These are phyloP conservation scores for Tragopan temminckii DNA, from an alignment of 2,797 vertebrate species.

Conservation along the genomic window DNA sequence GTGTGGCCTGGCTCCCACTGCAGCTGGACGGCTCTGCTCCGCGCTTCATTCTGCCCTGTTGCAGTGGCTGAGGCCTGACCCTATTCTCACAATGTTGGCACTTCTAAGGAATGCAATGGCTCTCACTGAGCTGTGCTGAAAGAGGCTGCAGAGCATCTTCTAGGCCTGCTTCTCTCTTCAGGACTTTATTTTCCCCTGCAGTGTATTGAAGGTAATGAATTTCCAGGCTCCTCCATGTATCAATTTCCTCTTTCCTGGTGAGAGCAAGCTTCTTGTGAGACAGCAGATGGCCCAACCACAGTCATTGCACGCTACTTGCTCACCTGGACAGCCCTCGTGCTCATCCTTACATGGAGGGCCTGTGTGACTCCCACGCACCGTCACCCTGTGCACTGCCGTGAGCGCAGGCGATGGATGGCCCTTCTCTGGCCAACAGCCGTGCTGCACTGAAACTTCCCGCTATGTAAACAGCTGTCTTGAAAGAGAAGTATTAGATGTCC, in stretches of 20 bases:
- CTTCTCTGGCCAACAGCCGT: not conserved
- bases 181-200: not conserved
- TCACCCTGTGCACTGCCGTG: not conserved
- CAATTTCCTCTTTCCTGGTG: not conserved
- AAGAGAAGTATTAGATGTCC: not conserved
- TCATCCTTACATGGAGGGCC: accelerated
- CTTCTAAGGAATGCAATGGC: accelerated
- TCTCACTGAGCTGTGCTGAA: not conserved
- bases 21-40: not conserved
- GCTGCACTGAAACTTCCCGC: not conserved
- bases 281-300: not conserved
- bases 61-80: not conserved
- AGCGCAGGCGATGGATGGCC: accelerated
- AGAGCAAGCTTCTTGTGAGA: not conserved
- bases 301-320: not conserved
- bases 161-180: not conserved
- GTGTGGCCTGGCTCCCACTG: not conserved
- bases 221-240: not conserved
- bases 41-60: not conserved
- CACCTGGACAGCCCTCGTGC: not conserved
- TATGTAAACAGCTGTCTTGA: not conserved
- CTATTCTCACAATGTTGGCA: not conserved
- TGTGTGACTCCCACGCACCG: accelerated
- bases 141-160: not conserved
- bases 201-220: not conserved